phyloP scores from a whole-genome alignment of 2,797 vertebrate species.

The Oophaga sylvatica region DNA sequence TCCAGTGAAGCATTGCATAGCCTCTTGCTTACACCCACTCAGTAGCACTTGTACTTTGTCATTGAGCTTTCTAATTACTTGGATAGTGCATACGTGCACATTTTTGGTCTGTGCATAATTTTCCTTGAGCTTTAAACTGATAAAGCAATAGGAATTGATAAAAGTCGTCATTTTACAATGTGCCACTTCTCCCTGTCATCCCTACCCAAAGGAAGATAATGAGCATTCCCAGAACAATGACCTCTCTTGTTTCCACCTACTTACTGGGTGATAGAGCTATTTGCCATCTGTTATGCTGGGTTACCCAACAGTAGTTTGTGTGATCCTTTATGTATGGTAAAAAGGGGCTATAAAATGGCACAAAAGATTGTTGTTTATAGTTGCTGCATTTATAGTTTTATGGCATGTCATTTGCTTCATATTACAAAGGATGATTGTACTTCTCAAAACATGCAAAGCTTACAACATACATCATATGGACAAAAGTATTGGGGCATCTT shows the following conservation, averaged over 20 bases:
- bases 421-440: neutral
- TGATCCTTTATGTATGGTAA: neutral
- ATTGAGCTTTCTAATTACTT: neutral
- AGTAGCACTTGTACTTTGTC: neutral
- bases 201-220: neutral
- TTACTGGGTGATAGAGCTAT: neutral
- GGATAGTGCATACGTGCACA: neutral
- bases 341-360: neutral
- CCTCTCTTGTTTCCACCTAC: neutral
- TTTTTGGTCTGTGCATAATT: neutral
- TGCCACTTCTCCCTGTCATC: neutral
- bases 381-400: neutral
- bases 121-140: neutral
- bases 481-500: too few species aligned
- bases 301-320: neutral
- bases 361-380: neutral
- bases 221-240: neutral
- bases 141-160: neutral
- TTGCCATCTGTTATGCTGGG: neutral
- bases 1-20: neutral
- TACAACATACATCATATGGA: too few species aligned
- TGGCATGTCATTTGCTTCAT: neutral
- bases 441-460: neutral
- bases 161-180: neutral
- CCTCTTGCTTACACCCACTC: neutral